Evolutionary conservation across 2,797 vertebrate genomes (phyloP), one percentile per base, ranked within the genome.

Genomic region (Apodemus agrarius): DNA sequence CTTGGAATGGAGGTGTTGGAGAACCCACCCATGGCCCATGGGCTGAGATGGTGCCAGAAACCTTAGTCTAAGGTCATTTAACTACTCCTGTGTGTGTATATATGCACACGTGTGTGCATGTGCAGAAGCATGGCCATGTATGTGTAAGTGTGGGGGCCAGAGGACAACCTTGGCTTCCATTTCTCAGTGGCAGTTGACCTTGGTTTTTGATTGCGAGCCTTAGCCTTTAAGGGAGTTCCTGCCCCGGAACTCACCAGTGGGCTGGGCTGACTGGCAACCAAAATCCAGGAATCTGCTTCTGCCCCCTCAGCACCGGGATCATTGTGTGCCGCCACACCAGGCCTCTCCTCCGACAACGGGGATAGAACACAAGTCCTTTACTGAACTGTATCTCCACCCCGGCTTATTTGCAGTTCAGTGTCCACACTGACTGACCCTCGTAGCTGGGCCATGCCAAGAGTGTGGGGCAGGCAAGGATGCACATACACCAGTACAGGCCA

Each of bases 1-100:
- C 37, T 69, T 67, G 75, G 96, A 92, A 37, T 8, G 86, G 94
- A 46, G 69, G 54, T 59, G 54, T 81, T 75, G 79, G 80, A 95
- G 63, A n/a, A 76, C 1, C 49, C 31, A 16, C 22, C 79, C 31
- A 24, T 57, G 69, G 74, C 69, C 40, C 57, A 57, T 40, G 8
- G 3, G 22, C 29, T 16, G 49, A 43, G 54, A 63, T 46, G 17
- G 34, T 26, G 22, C 49, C 61, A 21, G 49, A 65, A 22, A n/a
- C 69, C 59, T 24, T 40, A 74, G 43, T 1, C 19, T 52, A 1
- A 6, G 12, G 37, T 46, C 65, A 95, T 19, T 82, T 3, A 81
- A 52, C 29, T 2, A 21, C 37, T 78, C 61, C 0, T 43, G n/a
- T 11, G 16, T 29, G 8, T 22, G 4, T 65, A 40, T 12, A 4